These are phyloP conservation scores for Ophonus ardosiacus DNA, from an alignment of 2,888 invertebrate genomes.

Conservation along the genomic window DNA sequence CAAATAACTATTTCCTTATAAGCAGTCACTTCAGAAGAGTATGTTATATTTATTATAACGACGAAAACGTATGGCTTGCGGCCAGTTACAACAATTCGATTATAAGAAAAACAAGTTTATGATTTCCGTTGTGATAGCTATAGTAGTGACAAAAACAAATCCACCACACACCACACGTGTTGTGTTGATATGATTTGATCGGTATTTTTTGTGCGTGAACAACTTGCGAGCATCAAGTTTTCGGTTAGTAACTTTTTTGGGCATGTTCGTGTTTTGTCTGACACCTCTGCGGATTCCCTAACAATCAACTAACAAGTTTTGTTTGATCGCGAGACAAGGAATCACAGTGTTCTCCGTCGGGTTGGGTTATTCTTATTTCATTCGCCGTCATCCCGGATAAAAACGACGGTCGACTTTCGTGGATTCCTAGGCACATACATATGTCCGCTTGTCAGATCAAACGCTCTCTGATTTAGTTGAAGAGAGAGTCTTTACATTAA, in stretches of 20 bases:
- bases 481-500: constrained; percentile 54
- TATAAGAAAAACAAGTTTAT: constrained; percentile 19
- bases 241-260: constrained; percentile 43
- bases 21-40: neutral
- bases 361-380: constrained; percentile 55
- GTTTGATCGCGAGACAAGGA: constrained; percentile 40
- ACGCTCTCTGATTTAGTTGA: constrained; percentile 51
- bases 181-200: constrained; percentile 53
- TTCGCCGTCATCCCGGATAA: constrained; percentile 50
- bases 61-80: neutral
- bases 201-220: constrained; percentile 19
- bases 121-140: constrained; percentile 24
- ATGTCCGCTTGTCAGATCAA: constrained; percentile 64
- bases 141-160: neutral
- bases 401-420: constrained; percentile 56
- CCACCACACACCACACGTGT: constrained; percentile 18
- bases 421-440: constrained; percentile 63
- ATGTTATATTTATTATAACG: neutral
- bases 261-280: constrained; percentile 51
- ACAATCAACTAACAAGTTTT: constrained; percentile 50
- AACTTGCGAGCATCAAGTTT: constrained; percentile 24
- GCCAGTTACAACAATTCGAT: neutral
- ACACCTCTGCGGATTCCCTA: constrained; percentile 56
- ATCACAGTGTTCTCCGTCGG: constrained; percentile 18
- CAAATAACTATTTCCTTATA: too few species aligned